Evolutionary conservation across 2,797 vertebrate genomes (phyloP), one percentile per base, ranked within the genome.

Genomic region (Vespertilio murinus): DNA sequence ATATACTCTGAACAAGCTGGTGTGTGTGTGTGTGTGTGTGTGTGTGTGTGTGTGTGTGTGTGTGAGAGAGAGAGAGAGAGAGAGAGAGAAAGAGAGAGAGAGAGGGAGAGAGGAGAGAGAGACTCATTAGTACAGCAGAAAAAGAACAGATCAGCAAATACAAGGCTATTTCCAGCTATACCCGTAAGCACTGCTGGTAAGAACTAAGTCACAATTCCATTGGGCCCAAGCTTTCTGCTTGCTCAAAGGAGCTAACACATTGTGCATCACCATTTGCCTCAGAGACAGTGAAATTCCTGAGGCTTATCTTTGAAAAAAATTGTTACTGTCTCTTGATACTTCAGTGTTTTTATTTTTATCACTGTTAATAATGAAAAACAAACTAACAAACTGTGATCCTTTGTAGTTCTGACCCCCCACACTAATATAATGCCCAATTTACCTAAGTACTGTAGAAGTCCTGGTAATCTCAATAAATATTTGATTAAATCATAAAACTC

Each of bases 401-500:
- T 95, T 78, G 45, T n/a, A 70, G 45, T 64, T 91, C 73, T 74
- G 56, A 93, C 81, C 79, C 79, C 20, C 20, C 40, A 80, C 22
- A 17, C 54, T 82, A 86, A 90, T 81, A 83, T 78, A 82, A 85
- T 85, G 88, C 3, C 38, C 81, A 93, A 47, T 92, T 82, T 92
- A 52, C 35, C 38, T 87, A 35, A 96, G 83, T 30, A 71, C 35
- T 73, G 10, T 70, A 93, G 83, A 96, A 83, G 86, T 90, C 49
- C 75, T 85, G 30, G 54, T 88, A 33, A 56, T 30, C 40, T 91
- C 61, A 87, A 83, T 89, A 93, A 92, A 93, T 87, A 87, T 70
- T 93, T 95, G 82, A 89, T 93, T 79, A 85, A 73, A 90, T 84
- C 87, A 91, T 95, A 84, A 88, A 93, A 73, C 9, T 49, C n/a